These are phyloP conservation scores for Heteromormyrus szaboi DNA, from an alignment of 2,797 vertebrate genomes.

Conservation along the genomic window DNA sequence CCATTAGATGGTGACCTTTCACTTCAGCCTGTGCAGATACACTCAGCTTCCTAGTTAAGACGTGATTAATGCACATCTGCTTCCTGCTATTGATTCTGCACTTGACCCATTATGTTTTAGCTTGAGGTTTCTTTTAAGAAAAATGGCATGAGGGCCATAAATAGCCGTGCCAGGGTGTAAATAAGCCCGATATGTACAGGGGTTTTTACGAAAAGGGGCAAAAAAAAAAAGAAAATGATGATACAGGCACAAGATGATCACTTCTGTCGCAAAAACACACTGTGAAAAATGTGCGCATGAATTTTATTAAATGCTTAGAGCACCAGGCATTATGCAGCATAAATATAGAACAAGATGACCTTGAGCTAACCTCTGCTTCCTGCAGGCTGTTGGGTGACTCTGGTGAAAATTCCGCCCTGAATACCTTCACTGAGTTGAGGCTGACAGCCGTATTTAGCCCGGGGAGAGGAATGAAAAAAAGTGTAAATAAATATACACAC, in stretches of 20 bases:
- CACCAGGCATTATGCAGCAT: neutral
- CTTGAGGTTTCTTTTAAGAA: neutral
- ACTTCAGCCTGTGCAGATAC: neutral
- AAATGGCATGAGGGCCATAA: neutral
- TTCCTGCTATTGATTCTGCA: conserved; percentile 1
- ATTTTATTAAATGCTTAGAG: neutral
- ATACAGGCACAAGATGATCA: neutral
- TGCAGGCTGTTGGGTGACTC: neutral
- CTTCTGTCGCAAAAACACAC: neutral
- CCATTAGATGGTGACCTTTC: neutral
- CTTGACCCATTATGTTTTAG: neutral
- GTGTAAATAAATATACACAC: neutral
- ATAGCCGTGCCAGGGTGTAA: neutral
- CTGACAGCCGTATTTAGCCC: neutral
- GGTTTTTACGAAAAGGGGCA: neutral
- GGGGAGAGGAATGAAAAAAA: neutral
- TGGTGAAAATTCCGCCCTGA: neutral
- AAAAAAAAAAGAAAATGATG: neutral
- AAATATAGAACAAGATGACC: neutral
- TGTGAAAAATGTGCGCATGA: neutral
- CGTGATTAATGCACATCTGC: neutral
- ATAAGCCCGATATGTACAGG: neutral
- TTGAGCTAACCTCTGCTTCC: neutral
- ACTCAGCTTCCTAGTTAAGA: neutral
- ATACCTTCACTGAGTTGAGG: neutral